Evolutionary conservation across 1,140 invertebrate species (phyloP).

Genomic region (Argopecten irradians): DNA sequence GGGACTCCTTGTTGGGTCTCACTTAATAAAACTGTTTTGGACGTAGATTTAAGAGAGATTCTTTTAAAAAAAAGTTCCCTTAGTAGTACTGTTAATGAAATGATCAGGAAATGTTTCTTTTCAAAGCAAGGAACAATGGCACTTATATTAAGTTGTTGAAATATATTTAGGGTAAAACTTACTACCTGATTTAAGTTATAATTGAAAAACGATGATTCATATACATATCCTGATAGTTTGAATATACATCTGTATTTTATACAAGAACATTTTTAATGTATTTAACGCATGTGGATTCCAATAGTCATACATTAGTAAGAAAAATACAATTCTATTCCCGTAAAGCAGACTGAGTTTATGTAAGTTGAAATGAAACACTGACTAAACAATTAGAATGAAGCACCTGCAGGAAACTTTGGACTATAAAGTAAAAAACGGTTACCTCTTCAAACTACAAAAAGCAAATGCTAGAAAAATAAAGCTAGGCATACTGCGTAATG

Average conservation of each 20-base stretch:
- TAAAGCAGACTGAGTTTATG: neutral
- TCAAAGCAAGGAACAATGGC: neutral
- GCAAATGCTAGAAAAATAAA: neutral
- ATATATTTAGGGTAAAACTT: neutral
- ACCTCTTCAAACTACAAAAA: neutral
- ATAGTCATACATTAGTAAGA: neutral
- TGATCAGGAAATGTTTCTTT: neutral
- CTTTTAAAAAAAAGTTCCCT: neutral
- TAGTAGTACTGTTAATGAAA: neutral
- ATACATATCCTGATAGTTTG: neutral
- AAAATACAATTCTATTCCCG: neutral
- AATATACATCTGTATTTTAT: neutral
- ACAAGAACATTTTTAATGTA: neutral
- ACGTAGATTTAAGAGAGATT: neutral
- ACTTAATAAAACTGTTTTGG: neutral
- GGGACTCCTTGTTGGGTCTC: neutral
- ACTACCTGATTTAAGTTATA: neutral
- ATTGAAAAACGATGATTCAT: neutral
- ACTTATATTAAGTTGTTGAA: no score
- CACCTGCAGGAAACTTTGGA: neutral
- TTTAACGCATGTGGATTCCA: neutral
- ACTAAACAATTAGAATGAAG: neutral
- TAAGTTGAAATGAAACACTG: neutral
- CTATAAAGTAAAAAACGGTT: neutral
- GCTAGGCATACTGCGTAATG: neutral